phyloP scores from a whole-genome alignment of 2,797 vertebrate species.

The Podarcis siculus region DNA sequence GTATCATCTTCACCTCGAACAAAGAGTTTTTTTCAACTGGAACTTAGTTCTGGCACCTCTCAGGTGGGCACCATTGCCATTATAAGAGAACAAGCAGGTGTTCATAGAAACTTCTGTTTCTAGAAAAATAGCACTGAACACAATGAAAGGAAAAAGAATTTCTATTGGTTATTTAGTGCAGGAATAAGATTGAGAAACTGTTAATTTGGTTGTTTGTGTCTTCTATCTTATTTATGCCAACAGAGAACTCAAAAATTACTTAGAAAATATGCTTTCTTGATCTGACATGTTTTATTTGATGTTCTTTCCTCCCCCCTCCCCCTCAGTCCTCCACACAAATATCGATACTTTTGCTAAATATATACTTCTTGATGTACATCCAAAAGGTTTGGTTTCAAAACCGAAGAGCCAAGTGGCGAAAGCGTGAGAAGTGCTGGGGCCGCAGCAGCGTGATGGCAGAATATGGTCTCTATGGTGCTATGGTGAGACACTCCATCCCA shows the following conservation, averaged over 20 bases:
- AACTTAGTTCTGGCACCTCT: no score
- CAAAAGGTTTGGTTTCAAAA: slow-evolving; percentile 92
- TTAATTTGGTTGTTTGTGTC: not conserved
- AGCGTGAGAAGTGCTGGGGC: slow-evolving; percentile 90
- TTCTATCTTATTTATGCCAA: not conserved
- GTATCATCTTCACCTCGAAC: not conserved
- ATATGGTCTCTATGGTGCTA: slow-evolving; percentile 88
- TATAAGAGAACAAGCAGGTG: no score
- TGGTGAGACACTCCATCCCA: slow-evolving; percentile 90
- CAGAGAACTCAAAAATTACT: not conserved
- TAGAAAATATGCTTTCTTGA: not conserved
- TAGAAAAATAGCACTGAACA: no score
- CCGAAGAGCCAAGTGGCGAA: slow-evolving; percentile 89
- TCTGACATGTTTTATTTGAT: slow-evolving; percentile 20
- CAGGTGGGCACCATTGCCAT: no score
- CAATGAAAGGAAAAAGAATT: not conserved
- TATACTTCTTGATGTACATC: slow-evolving; percentile 49
- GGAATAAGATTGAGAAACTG: not conserved
- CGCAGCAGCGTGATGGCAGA: slow-evolving; percentile 90
- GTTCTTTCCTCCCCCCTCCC: not conserved
- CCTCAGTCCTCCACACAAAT: slow-evolving; percentile 17
- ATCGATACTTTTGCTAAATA: fast-evolving
- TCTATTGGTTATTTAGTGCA: not conserved
- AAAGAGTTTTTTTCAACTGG: no score
- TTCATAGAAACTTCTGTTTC: no score